phyloP scores from a whole-genome alignment of 2,113 vertebrate species.

The Candoia aspera region DNA sequence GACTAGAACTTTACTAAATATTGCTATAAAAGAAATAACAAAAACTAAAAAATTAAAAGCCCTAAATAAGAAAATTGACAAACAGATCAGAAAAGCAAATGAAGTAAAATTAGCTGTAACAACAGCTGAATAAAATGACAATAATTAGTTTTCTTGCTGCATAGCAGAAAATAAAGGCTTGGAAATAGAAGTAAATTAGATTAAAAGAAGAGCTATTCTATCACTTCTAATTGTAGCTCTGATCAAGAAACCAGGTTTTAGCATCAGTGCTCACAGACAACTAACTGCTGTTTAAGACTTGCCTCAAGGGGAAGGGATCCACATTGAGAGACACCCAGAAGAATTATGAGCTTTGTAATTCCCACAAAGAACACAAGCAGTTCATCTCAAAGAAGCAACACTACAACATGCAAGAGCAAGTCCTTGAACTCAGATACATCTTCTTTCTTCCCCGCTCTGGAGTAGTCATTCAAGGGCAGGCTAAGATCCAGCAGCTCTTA shows the following conservation, averaged over 20 bases:
- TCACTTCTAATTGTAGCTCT: not conserved
- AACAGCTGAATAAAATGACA: not conserved
- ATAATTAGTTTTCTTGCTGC: not conserved
- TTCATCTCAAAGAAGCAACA: not conserved
- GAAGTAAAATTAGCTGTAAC: not conserved
- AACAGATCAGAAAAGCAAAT: not conserved
- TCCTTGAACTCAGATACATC: not conserved
- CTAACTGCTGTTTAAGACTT: not conserved
- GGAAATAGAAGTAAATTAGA: not conserved
- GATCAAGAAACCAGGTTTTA: not conserved
- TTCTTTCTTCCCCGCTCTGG: not conserved
- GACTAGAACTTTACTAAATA: not conserved
- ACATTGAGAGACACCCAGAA: not conserved
- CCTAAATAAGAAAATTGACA: not conserved
- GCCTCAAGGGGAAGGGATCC: not conserved
- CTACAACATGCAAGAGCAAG: not conserved
- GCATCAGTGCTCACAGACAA: not conserved
- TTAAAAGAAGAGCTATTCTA: not conserved
- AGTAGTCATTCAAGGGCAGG: not conserved
- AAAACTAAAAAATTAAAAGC: not conserved
- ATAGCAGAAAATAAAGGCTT: not conserved
- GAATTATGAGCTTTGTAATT: not conserved
- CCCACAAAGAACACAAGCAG: not conserved
- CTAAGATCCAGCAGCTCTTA: not conserved
- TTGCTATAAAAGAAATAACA: not conserved